phyloP scores from a whole-genome alignment of 2,113 vertebrate species.

The Myiopsitta monachus region DNA sequence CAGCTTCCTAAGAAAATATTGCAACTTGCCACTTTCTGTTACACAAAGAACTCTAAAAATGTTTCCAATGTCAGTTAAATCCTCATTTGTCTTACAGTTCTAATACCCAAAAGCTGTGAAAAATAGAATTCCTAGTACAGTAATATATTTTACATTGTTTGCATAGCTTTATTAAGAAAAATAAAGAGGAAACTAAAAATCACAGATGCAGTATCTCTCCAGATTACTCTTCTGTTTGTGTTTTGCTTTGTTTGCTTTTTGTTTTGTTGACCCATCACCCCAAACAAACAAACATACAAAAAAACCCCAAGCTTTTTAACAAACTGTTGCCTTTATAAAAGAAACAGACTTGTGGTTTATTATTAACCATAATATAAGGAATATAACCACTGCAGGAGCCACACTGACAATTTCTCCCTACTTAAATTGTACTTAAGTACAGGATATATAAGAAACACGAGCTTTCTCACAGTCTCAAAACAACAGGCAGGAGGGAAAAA shows the following conservation, averaged over 20 bases:
- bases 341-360: background rate
- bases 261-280: background rate
- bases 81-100: background rate
- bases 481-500: background rate
- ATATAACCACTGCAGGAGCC: background rate
- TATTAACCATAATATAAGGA: background rate
- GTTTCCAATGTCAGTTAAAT: background rate
- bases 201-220: background rate
- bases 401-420: background rate
- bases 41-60: background rate
- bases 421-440: background rate
- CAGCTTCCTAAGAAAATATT: background rate
- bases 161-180: background rate
- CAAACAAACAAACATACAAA: background rate
- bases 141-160: background rate
- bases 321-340: background rate
- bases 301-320: background rate
- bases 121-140: background rate
- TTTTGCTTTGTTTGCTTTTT: background rate
- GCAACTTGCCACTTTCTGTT: background rate
- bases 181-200: background rate
- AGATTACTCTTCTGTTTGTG: background rate
- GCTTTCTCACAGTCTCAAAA: background rate
- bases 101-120: background rate
- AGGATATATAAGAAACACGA: accelerated